Conservation (phyloP, 2,113 vertebrate genomes). For the Gobio gobio region DNA sequence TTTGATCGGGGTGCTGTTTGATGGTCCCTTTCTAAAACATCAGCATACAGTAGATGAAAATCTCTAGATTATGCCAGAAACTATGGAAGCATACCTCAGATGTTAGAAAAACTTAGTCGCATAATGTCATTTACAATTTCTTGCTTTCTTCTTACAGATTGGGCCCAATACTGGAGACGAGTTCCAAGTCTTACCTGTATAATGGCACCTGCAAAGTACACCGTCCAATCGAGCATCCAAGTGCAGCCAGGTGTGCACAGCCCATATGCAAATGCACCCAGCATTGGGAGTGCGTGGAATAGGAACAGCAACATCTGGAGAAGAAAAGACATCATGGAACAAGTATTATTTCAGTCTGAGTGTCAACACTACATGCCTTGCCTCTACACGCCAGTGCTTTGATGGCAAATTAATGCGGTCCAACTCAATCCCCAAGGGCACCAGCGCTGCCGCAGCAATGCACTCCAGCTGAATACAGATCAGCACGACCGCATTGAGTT, state of each 20-base stretch:
- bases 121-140: neutral
- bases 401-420: constrained; percentile 59
- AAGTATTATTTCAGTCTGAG: neutral
- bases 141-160: neutral
- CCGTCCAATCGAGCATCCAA: constrained; percentile 87
- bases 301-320: constrained; percentile 85
- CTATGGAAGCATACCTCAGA: neutral
- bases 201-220: constrained; percentile 83
- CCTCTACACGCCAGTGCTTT: constrained; percentile 45
- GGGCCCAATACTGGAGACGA: neutral
- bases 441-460: constrained; percentile 3
- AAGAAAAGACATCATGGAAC: neutral
- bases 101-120: neutral
- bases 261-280: constrained; percentile 78
- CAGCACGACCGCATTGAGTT: constrained; percentile 16
- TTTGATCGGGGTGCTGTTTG: constrained; percentile 62
- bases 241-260: constrained; percentile 83
- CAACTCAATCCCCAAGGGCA: constrained; percentile 53
- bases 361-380: constrained; percentile 31
- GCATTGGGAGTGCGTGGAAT: constrained; percentile 85
- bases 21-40: constrained; percentile 41
- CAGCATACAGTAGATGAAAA: constrained; percentile 27
- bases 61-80: constrained; percentile 3
- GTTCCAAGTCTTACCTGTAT: constrained; percentile 79
- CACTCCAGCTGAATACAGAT: constrained; percentile 51